Conservation (phyloP, 2,797 vertebrate genomes). For the Acrossocheilus fasciatus region DNA sequence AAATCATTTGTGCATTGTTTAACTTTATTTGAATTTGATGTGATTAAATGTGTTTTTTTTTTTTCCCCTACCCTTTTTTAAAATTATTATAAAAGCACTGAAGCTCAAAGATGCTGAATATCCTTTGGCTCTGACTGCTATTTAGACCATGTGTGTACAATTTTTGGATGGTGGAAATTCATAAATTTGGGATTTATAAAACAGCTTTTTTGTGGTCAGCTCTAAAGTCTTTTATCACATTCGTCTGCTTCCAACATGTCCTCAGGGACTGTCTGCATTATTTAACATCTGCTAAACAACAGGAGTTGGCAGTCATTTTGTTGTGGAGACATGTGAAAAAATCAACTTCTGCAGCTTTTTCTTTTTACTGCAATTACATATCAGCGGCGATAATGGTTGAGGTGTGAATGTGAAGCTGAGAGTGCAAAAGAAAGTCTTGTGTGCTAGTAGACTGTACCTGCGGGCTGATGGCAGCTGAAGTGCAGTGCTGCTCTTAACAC, state of each 20-base stretch:
- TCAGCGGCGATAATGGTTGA: conserved; percentile 11
- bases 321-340: conserved; percentile 55
- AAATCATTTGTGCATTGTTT: neutral
- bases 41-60: neutral
- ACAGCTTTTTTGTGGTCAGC: conserved; percentile 21
- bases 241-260: conserved; percentile 46
- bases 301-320: conserved; percentile 46
- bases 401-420: conserved; percentile 38
- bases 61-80: neutral
- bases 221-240: conserved; percentile 40
- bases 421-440: conserved; percentile 49
- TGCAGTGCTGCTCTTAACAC: conserved; percentile 76
- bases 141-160: neutral
- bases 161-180: conserved; percentile 31
- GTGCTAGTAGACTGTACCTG: conserved; percentile 59
- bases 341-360: conserved; percentile 51
- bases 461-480: conserved; percentile 47
- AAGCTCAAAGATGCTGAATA: neutral
- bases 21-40: neutral
- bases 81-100: neutral
- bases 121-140: neutral
- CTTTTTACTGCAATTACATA: conserved; percentile 13
- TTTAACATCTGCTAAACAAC: conserved; percentile 45
- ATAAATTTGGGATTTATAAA: conserved; percentile 22
- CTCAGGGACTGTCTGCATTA: conserved; percentile 39